Base-by-base conservation (phyloP, 2,797 vertebrate genomes). In the Galago senegalensis region DNA sequence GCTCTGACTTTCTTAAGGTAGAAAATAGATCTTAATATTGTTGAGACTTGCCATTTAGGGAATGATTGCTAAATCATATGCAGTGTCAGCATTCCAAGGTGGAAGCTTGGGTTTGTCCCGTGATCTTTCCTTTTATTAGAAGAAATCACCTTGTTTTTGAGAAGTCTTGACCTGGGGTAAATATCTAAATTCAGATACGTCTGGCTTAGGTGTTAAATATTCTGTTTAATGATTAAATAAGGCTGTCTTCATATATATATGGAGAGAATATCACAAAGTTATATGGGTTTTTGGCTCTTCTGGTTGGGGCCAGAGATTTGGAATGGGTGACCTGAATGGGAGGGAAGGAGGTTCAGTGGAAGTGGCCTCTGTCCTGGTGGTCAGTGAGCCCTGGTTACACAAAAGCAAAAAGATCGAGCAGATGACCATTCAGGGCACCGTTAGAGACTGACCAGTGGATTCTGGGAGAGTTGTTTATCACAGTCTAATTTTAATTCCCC, bases 401-500 rank as follows among this genome's bases (percentile, higher is more conserved):
- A 29, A 40, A 40, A 40, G 21, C 11, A 70, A n/a, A n/a, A 82
- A 20, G 9, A 0, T 21, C 40, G 18, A 83, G 90, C 23, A 79
- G 6, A 2, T 49, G 60, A 17, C 13, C 2, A 8, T 60, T 7
- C 7, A 20, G 4, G 21, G 17, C 11, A 4, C 21, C 12, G 56
- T 5, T 16, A 43, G 93, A 88, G 10, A 91, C 53, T 34, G 18
- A 14, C 27, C 13, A 25, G 31, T 46, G 31, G 29, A 29, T 88
- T 92, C 34, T 49, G 63, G 53, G 67, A 92, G 37, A 81, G 31
- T 81, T 69, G 60, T 17, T 21, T 27, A 63, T 61, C 34, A 60
- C 75, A n/a, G 85, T 80, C 81, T 93, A 53, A 70, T 85, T 93
- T 91, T 70, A 86, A 83, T 83, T 63, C 83, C 53, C 40, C 27